Evolutionary conservation across 1,140 invertebrate species (phyloP).

Genomic region (Matsumurasca onukii): DNA sequence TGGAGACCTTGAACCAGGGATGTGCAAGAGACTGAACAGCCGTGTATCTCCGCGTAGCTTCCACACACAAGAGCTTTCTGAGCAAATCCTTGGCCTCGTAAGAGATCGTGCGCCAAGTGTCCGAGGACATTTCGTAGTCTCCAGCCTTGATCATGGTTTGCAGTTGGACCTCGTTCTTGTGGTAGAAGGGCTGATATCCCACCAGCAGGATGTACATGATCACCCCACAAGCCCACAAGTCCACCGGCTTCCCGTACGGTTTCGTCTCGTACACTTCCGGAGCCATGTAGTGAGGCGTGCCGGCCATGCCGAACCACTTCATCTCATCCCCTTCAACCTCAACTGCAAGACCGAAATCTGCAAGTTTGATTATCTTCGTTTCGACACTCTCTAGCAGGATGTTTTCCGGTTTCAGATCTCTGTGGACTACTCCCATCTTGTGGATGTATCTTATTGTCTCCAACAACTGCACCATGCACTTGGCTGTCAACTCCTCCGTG

Average conservation of each 20-base stretch:
- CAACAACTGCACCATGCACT: conserved; percentile 3
- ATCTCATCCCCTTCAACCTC: conserved; percentile 38
- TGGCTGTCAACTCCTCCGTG: not conserved
- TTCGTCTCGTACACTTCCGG: conserved; percentile 1
- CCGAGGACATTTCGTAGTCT: not conserved
- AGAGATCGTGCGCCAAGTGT: not conserved
- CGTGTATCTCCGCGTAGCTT: not conserved
- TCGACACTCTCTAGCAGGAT: conserved; percentile 43
- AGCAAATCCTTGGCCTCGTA: not conserved
- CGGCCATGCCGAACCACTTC: not conserved
- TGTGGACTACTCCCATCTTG: not conserved
- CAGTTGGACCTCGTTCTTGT: not conserved
- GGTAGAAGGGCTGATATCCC: conserved; percentile 4
- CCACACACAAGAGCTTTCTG: not conserved
- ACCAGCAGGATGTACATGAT: conserved; percentile 10
- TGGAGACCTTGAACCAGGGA: not conserved
- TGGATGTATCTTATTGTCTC: not conserved
- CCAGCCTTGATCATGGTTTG: not conserved
- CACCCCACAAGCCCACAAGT: no score
- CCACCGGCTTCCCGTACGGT: conserved; percentile 2
- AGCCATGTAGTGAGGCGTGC: conserved; percentile 6
- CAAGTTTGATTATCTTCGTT: conserved; percentile 17
- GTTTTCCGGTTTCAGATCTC: conserved; percentile 25
- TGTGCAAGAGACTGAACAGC: not conserved
- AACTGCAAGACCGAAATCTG: not conserved